Evolutionary conservation across 2,888 invertebrate species (phyloP).

Genomic region (Sinodicranocentrus sp.): DNA sequence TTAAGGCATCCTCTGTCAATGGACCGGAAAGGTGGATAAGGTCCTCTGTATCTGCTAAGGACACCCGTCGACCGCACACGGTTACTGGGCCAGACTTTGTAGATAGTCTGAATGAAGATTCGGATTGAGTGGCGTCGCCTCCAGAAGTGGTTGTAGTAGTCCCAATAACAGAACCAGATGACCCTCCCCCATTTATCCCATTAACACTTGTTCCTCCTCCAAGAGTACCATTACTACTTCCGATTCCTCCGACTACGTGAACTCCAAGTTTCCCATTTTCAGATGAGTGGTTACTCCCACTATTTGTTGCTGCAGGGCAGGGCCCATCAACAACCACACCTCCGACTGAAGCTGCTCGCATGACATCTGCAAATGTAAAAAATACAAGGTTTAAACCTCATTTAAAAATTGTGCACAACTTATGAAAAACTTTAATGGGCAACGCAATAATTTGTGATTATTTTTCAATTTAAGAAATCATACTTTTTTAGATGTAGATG

Average conservation of each 20-base stretch:
- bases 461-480: no score
- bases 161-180: constrained; percentile 72
- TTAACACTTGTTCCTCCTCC: constrained; percentile 64
- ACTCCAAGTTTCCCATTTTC: constrained; percentile 55
- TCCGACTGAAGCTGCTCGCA: constrained; percentile 34
- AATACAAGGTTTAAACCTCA: neutral
- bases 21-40: constrained; percentile 95
- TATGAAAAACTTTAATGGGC: no score
- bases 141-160: constrained; percentile 69
- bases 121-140: constrained; percentile 73
- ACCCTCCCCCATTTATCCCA: constrained; percentile 53
- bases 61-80: constrained; percentile 40
- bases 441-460: no score
- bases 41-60: constrained; percentile 86
- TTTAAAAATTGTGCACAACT: no score
- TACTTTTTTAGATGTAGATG: no score
- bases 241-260: constrained; percentile 55
- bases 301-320: constrained; percentile 21
- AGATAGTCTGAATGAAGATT: constrained; percentile 72
- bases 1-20: constrained; percentile 95
- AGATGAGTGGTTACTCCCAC: constrained; percentile 42
- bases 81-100: constrained; percentile 70
- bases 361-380: constrained; percentile 60
- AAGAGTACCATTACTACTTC: constrained; percentile 57
- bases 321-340: constrained; percentile 42